These are phyloP conservation scores for Sturmia bella DNA, from an alignment of 2,888 invertebrate genomes.

Conservation along the genomic window DNA sequence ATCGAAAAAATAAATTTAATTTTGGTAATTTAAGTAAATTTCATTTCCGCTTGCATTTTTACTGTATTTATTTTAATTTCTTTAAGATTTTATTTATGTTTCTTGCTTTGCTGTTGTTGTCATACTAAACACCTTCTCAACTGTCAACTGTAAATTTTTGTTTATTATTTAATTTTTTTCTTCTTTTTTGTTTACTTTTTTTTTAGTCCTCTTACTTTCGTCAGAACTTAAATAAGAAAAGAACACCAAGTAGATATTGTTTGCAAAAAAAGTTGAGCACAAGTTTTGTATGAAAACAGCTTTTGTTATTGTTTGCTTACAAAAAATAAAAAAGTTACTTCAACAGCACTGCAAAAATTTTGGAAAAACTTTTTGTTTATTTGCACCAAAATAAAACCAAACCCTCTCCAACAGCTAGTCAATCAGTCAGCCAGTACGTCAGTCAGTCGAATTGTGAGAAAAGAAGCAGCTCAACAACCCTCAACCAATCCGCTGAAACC, in stretches of 20 bases:
- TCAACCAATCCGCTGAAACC: slow-evolving; percentile 26
- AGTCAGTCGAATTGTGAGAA: slow-evolving; percentile 13
- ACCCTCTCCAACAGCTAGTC: slow-evolving; percentile 28
- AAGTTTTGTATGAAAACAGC: slow-evolving; percentile 12
- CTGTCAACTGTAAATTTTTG: not conserved
- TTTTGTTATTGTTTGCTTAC: slow-evolving; percentile 41
- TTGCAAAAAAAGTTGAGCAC: not conserved
- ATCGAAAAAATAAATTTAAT: too few relatives aligned
- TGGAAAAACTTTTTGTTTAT: slow-evolving; percentile 18
- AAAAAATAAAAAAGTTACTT: slow-evolving; percentile 1
- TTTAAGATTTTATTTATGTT: not conserved
- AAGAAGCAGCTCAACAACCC: slow-evolving; percentile 18
- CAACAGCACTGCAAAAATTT: slow-evolving; percentile 11
- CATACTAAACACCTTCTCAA: not conserved
- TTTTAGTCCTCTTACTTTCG: slow-evolving; percentile 46
- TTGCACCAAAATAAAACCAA: not conserved
- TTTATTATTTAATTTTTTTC: slow-evolving; percentile 12
- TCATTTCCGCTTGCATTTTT: slow-evolving; percentile 49
- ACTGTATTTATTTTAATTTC: not conserved
- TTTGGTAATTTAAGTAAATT: slow-evolving; percentile 47
- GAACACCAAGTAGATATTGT: not conserved
- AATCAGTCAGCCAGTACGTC: slow-evolving; percentile 3
- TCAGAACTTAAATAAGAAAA: slow-evolving; percentile 24
- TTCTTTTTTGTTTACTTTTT: slow-evolving; percentile 26
- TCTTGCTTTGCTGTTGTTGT: not conserved